These are phyloP conservation scores for Smittia sp. DNA, from an alignment of 2,888 invertebrate species.

Conservation along the genomic window DNA sequence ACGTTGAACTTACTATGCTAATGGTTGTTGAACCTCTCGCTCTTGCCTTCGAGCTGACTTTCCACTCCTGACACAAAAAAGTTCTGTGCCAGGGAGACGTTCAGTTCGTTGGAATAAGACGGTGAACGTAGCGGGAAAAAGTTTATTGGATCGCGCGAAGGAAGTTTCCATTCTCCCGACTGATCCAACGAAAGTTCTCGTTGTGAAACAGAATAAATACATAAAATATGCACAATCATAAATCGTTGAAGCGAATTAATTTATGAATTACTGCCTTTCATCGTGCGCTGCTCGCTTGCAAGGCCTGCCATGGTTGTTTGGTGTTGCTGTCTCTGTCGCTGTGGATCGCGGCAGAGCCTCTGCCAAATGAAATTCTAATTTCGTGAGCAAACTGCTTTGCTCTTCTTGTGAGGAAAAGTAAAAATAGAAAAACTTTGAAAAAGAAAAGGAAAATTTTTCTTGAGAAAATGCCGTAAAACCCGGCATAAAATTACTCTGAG, in stretches of 20 bases:
- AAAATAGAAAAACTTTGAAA: slow-evolving; percentile 31
- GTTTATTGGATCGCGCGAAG: not conserved
- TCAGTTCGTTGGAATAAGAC: no score
- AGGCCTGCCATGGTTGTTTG: no score
- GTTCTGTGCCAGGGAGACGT: not conserved
- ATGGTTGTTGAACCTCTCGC: not conserved
- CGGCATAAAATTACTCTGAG: slow-evolving; percentile 19
- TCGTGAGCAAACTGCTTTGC: not conserved
- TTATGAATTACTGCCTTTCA: not conserved
- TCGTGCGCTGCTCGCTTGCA: no score
- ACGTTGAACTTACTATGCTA: not conserved
- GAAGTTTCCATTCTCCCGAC: not conserved
- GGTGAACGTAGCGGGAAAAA: not conserved
- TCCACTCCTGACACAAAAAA: not conserved
- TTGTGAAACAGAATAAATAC: not conserved
- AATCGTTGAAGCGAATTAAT: not conserved
- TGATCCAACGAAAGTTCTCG: not conserved
- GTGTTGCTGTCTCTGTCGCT: no score
- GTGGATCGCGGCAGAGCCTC: not conserved
- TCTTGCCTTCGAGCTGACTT: not conserved
- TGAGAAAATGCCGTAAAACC: slow-evolving; percentile 3
- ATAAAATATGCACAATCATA: not conserved
- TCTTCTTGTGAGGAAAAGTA: slow-evolving; percentile 27
- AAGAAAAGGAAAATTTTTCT: slow-evolving; percentile 6
- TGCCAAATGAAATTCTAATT: slow-evolving; percentile 8